Base-by-base conservation (phyloP, 2,888 invertebrate genomes). In the Tetropium fuscum region DNA sequence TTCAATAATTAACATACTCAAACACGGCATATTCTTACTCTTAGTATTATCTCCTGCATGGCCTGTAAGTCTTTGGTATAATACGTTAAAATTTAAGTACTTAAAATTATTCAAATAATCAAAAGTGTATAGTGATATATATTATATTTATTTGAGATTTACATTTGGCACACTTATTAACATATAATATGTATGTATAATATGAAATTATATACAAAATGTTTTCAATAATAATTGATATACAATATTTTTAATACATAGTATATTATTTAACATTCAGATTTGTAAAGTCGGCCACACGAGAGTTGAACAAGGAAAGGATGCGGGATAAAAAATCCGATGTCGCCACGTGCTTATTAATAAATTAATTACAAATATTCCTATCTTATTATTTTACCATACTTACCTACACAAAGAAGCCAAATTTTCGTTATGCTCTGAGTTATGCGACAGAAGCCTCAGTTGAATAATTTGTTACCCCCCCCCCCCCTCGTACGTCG, bases 91-190 rank as follows among this genome's bases (percentile, higher is more conserved):
- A 13, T 11, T 13, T 5, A 6, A 6, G 11, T 10, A 5, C 18
- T 30, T 30, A 27, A 25, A 44, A 13, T 13, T 16, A 27, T 15
- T 13, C n/a, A n/a, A n/a, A n/a, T 27, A 44, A 27, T 27, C 25
- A 15, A 20, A 19, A 16, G 22, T 44, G 11, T 44, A 44, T n/a
- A 13, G n/a, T 2, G 18, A 27, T 41, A 41, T 41, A 45, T 47
- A 32, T 47, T 19, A 36, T 36, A 36, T 13, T 48, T 36, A 16
- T 22, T 20, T 19, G 41, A 41, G 19, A 48, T 36, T 51, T 51
- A 40, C 40, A 40, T 51, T 51, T 51, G 51, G 51, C 51, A 51
- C 51, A 51, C 38, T 27, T n/a, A 36, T 16, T 32, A n/a, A 48
- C 19, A 32, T 36, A 8, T 8, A n/a, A n/a, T 25, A 11, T 43